A percentile compares a stretch with the other conserved stretches of the same genome.
phyloP scores from a whole-genome alignment of 2,113 vertebrate genomes.

The Hydrochoerus hydrochaeris region DNA sequence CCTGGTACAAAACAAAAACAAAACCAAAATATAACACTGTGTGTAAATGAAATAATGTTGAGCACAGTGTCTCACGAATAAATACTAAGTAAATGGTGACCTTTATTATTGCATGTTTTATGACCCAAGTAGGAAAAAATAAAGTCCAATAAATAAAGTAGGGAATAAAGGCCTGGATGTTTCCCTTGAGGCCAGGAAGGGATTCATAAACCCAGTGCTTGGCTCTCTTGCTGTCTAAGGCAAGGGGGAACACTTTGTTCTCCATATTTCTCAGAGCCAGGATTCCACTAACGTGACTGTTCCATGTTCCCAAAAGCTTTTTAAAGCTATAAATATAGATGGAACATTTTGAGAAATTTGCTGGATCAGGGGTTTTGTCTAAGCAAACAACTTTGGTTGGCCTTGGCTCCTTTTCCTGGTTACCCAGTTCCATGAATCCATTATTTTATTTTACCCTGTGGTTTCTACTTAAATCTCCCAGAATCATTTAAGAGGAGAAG shows the following conservation, averaged over 20 bases:
- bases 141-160: neutral
- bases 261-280: slow-evolving; percentile 5
- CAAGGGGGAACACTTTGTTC: neutral
- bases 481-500: slow-evolving; percentile 65
- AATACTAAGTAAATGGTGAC: neutral
- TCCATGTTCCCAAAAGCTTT: slow-evolving; percentile 46
- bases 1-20: too few species aligned
- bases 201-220: neutral
- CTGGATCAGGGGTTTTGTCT: slow-evolving; percentile 60
- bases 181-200: neutral
- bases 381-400: slow-evolving; percentile 36
- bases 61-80: neutral
- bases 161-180: neutral
- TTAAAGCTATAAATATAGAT: slow-evolving; percentile 50
- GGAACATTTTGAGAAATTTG: slow-evolving; percentile 49
- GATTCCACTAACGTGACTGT: neutral
- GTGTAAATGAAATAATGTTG: neutral
- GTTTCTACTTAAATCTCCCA: slow-evolving; percentile 68
- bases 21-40: neutral
- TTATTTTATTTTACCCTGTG: slow-evolving; percentile 60
- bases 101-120: neutral
- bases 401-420: slow-evolving; percentile 46
- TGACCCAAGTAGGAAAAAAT: neutral
- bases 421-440: slow-evolving; percentile 11
- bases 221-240: neutral